phyloP scores from a whole-genome alignment of 2,797 vertebrate species.

The Botia almorhae region DNA sequence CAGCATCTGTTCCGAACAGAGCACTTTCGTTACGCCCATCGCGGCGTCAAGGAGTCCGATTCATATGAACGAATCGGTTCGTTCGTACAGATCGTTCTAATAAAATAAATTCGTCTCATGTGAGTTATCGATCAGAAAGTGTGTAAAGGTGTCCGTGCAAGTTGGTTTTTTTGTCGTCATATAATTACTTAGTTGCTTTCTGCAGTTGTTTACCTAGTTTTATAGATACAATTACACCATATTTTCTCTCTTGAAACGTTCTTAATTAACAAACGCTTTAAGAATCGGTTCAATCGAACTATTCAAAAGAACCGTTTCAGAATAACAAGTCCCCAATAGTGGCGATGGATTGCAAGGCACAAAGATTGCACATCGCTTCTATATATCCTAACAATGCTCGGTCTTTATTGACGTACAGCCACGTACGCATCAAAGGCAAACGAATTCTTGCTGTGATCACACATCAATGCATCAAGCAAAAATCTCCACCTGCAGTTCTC shows the following conservation, averaged over 20 bases:
- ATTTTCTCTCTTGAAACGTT: background rate
- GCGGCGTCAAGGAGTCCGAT: background rate
- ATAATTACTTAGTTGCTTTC: no score
- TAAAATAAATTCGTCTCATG: no score
- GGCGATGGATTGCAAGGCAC: conserved; percentile 2
- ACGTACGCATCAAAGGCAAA: background rate
- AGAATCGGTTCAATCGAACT: background rate
- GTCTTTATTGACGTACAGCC: background rate
- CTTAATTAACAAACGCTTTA: background rate
- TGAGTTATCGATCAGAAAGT: no score
- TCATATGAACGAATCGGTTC: background rate
- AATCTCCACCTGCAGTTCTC: conserved; percentile 3
- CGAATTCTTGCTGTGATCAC: background rate
- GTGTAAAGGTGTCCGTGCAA: no score
- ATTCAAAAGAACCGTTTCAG: background rate
- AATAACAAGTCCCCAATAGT: background rate
- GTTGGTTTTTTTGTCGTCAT: no score
- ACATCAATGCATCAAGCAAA: background rate
- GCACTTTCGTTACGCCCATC: conserved; percentile 46
- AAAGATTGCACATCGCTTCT: conserved; percentile 4
- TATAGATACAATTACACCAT: no score
- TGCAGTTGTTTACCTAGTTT: no score
- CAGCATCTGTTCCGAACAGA: conserved; percentile 7
- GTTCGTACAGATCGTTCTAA: no score
- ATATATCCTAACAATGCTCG: background rate